Percentiles rank a stretch among this genome's conserved stretches.
Conservation (phyloP, 2,797 vertebrate genomes). For the Rhynchonycteris naso region DNA sequence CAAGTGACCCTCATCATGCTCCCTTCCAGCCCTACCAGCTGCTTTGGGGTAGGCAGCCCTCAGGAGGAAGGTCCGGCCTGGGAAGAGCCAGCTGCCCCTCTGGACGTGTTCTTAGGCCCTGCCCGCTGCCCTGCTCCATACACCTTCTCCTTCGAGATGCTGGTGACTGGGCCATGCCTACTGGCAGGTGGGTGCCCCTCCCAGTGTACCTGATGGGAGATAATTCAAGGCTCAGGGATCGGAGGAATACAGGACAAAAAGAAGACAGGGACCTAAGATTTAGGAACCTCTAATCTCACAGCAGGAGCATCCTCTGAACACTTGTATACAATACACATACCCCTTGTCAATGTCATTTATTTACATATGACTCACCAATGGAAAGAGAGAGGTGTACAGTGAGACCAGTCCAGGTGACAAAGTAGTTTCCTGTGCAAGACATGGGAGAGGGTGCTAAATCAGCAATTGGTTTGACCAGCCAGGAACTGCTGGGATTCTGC, state of each 20-base stretch:
- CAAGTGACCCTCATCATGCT: constrained; percentile 13
- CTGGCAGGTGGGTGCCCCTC: constrained; percentile 90
- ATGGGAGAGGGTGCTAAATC: background rate
- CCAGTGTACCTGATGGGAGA: background rate
- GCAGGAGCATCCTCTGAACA: background rate
- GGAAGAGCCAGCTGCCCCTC: constrained; percentile 58
- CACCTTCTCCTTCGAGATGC: constrained; percentile 95
- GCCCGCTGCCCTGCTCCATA: constrained; percentile 93
- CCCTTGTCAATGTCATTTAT: background rate
- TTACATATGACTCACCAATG: background rate
- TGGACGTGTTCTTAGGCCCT: constrained; percentile 89
- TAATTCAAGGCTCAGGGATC: background rate
- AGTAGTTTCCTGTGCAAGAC: background rate
- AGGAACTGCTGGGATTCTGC: background rate
- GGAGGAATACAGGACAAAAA: background rate
- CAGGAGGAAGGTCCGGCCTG: constrained; percentile 53
- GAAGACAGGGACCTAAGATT: background rate
- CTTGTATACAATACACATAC: background rate
- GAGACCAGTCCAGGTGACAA: background rate
- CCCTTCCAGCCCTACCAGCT: constrained; percentile 92
- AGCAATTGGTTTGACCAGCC: background rate
- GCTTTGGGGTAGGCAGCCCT: constrained; percentile 88
- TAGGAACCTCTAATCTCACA: background rate
- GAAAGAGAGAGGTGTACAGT: background rate
- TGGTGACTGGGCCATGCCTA: constrained; percentile 96